Evolutionary conservation across 2,113 vertebrate species (phyloP).

Genomic region (Vireo altiloquus): DNA sequence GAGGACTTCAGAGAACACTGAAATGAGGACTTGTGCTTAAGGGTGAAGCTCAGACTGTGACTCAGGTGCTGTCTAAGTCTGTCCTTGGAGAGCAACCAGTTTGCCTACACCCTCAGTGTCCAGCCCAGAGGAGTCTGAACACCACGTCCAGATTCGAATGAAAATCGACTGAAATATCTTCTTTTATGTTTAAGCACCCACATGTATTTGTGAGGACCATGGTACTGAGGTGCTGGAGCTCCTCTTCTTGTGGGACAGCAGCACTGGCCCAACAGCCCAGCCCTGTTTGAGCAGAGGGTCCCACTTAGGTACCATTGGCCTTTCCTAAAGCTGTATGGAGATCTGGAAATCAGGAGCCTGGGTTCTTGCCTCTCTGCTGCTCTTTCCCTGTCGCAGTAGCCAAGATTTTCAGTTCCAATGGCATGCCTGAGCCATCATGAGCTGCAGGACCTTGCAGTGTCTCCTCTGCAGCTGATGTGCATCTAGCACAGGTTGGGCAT

Average conservation of each 20-base stretch:
- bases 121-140: neutral
- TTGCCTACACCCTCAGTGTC: neutral
- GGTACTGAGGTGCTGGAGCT: neutral
- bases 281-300: neutral
- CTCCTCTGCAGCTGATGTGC: neutral
- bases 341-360: neutral
- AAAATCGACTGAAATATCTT: neutral
- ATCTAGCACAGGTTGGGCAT: neutral
- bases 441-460: neutral
- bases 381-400: neutral
- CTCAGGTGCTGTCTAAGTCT: neutral
- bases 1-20: neutral
- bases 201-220: fast-evolving
- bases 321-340: neutral
- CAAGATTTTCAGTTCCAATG: neutral
- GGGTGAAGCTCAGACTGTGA: neutral
- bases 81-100: neutral
- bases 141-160: neutral
- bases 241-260: neutral
- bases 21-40: neutral
- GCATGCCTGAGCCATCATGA: fast-evolving
- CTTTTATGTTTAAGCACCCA: neutral
- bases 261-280: neutral
- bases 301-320: neutral
- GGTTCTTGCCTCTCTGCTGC: neutral